Percentiles rank a stretch among this genome's conserved stretches.
Conservation (phyloP, 2,888 invertebrate genomes). For the Acleris emargana region DNA sequence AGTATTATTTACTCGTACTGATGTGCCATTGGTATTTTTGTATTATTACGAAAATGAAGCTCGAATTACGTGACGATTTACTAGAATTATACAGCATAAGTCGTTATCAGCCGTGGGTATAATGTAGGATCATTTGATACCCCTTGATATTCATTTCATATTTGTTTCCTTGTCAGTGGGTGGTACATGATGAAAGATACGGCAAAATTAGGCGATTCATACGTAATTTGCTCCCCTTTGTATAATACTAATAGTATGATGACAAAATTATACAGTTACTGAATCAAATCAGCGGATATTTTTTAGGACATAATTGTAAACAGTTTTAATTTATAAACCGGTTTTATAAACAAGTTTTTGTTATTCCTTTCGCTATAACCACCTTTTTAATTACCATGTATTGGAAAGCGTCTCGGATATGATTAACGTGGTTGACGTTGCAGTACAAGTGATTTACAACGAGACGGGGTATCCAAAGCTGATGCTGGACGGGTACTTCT, state of each 20-base stretch:
- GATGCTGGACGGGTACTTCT: constrained; percentile 65
- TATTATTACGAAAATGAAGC: neutral
- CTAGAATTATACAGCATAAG: constrained; percentile 1
- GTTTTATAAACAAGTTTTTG: too few species aligned
- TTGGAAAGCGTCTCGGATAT: too few species aligned
- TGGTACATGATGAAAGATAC: constrained; percentile 4
- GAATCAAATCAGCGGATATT: neutral
- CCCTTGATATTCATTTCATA: constrained; percentile 1
- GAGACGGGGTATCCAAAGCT: constrained; percentile 73
- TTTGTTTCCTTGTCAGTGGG: neutral
- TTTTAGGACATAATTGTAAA: too few species aligned
- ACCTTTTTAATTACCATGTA: neutral
- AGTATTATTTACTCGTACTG: too few species aligned
- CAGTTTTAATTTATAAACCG: too few species aligned
- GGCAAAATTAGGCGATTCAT: constrained; percentile 1
- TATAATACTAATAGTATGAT: neutral
- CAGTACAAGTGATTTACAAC: constrained; percentile 68
- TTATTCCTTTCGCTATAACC: neutral
- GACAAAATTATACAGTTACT: neutral
- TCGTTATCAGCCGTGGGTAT: neutral
- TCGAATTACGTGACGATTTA: neutral
- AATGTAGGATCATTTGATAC: neutral
- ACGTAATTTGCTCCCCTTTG: constrained; percentile 4
- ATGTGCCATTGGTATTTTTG: constrained; percentile 1
- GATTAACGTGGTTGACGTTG: constrained; percentile 46